phyloP scores from a whole-genome alignment of 2,888 invertebrate genomes.

The Drosophila rubida region DNA sequence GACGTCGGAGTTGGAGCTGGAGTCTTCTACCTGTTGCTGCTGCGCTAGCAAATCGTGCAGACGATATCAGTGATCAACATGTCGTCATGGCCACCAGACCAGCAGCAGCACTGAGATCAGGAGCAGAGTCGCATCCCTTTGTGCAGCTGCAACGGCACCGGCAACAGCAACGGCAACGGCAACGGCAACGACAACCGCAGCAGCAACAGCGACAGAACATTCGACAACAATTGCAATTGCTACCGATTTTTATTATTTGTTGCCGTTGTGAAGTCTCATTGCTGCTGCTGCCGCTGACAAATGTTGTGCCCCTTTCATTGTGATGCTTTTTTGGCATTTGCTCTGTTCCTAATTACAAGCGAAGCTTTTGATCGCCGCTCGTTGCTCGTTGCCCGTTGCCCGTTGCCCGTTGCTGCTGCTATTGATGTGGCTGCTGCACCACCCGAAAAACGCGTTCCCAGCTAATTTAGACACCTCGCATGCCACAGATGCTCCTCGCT shows the following conservation, averaged over 20 bases:
- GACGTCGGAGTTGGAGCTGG: background rate
- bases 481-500: slow-evolving; percentile 54
- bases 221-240: slow-evolving; percentile 78
- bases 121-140: slow-evolving; percentile 60
- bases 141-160: slow-evolving; percentile 42
- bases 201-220: slow-evolving; percentile 48
- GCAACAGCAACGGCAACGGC: slow-evolving; percentile 7
- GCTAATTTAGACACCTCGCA: slow-evolving; percentile 80
- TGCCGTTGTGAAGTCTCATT: slow-evolving; percentile 37
- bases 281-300: slow-evolving; percentile 49
- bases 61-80: slow-evolving; percentile 77
- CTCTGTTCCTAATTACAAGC: slow-evolving; percentile 68
- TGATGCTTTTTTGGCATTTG: slow-evolving; percentile 52
- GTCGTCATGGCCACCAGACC: slow-evolving; percentile 60
- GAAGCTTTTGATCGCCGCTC: slow-evolving; percentile 70
- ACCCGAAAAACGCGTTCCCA: slow-evolving; percentile 78
- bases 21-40: slow-evolving; percentile 67
- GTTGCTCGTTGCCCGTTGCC: too few relatives aligned
- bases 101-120: slow-evolving; percentile 26
- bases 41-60: slow-evolving; percentile 69
- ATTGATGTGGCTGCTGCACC: slow-evolving; percentile 3
- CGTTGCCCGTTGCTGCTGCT: background rate
- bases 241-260: slow-evolving; percentile 78
- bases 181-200: slow-evolving; percentile 15
- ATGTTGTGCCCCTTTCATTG: slow-evolving; percentile 43